Evolutionary conservation across 1,140 invertebrate species (phyloP).

Genomic region (Zaprionus davidi): DNA sequence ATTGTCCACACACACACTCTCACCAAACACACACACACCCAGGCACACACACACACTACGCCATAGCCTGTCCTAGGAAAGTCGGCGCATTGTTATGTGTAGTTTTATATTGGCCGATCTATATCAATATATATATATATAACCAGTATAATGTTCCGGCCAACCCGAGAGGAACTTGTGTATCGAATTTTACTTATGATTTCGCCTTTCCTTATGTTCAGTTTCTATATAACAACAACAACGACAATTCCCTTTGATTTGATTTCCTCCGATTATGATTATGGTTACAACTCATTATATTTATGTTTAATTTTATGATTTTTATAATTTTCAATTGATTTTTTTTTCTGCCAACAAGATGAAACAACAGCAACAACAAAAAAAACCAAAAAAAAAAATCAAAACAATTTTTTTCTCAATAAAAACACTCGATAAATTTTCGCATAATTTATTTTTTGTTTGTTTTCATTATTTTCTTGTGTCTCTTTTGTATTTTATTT

Average conservation of each 20-base stretch:
- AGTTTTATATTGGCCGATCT: constrained; percentile 19
- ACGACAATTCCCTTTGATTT: constrained; percentile 34
- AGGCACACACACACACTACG: constrained; percentile 3
- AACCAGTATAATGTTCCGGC: constrained; percentile 22
- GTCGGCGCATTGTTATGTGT: constrained; percentile 24
- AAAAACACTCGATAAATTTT: constrained; percentile 64
- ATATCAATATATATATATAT: constrained; percentile 23
- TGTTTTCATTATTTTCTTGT: constrained; percentile 62
- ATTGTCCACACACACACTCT: constrained; percentile 4
- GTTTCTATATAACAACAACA: constrained; percentile 26
- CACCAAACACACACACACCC: constrained; percentile 11
- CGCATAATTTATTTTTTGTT: constrained; percentile 68
- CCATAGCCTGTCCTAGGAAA: constrained; percentile 1
- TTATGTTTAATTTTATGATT: constrained; percentile 75
- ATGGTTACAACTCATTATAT: constrained; percentile 53
- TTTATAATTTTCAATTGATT: constrained; percentile 57
- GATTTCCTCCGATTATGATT: constrained; percentile 50
- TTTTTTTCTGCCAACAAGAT: constrained; percentile 18
- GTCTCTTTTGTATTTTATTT: constrained; percentile 40
- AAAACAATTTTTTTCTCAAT: constrained; percentile 68
- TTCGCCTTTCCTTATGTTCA: constrained; percentile 29
- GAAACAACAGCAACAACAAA: constrained; percentile 30
- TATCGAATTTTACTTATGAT: constrained; percentile 50
- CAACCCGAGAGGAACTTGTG: constrained; percentile 27
- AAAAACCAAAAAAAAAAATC: constrained; percentile 32